phyloP scores from a whole-genome alignment of 2,888 invertebrate genomes.

The Oxystoma pomonae region DNA sequence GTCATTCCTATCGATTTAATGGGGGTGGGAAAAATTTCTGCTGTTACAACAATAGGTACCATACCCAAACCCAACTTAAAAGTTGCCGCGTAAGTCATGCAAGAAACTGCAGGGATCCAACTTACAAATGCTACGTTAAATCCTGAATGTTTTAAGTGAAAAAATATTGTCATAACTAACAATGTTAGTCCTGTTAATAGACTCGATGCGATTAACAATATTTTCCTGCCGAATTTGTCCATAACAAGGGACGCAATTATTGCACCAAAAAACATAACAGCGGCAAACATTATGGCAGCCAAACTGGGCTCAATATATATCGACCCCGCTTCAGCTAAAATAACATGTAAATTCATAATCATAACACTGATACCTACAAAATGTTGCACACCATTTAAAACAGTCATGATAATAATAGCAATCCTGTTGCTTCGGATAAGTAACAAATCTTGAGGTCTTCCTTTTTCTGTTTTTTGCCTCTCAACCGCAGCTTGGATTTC shows the following conservation, averaged over 20 bases:
- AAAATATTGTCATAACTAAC: conserved; percentile 40
- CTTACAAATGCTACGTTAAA: conserved; percentile 36
- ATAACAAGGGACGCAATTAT: conserved; percentile 37
- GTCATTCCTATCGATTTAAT: conserved; percentile 47
- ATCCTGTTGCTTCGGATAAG: conserved; percentile 41
- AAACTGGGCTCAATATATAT: conserved; percentile 36
- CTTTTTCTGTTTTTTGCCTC: conserved; percentile 40
- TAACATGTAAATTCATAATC: conserved; percentile 45
- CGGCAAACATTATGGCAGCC: conserved; percentile 43
- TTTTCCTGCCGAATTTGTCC: conserved; percentile 43
- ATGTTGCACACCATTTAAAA: conserved; percentile 43
- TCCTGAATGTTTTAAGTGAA: conserved; percentile 36
- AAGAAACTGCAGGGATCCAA: conserved; percentile 42
- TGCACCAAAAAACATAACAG: conserved; percentile 40
- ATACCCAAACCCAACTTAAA: conserved; percentile 44
- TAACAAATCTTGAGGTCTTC: conserved; percentile 41
- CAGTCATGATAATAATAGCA: conserved; percentile 42
- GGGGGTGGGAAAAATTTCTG: conserved; percentile 45
- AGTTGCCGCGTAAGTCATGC: conserved; percentile 42
- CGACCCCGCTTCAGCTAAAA: conserved; percentile 40
- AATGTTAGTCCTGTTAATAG: conserved; percentile 39
- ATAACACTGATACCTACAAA: conserved; percentile 44
- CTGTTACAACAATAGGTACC: conserved; percentile 44
- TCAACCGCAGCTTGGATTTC: conserved; percentile 37
- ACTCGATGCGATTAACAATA: conserved; percentile 38